Base-by-base conservation (phyloP, 35 echinoderm and acorn worm species). In the Stichopus chloronotus region DNA sequence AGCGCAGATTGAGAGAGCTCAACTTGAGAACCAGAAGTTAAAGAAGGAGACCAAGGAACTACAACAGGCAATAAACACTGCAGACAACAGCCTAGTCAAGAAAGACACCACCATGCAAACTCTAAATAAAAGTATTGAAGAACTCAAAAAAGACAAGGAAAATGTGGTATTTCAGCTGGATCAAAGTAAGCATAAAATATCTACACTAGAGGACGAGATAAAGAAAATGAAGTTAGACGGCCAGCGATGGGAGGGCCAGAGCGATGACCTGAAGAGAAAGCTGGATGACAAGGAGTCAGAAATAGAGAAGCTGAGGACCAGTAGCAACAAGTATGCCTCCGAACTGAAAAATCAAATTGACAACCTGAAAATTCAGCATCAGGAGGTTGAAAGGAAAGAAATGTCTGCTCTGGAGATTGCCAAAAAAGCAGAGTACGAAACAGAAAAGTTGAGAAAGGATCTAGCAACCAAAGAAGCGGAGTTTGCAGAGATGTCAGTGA, bases 61-160 rank as follows among this genome's bases (percentile, higher is more conserved):
- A 8, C 78, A 94, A 25, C 87, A 93, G 54, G 91, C 94, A 89
- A 79, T 90, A 9, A 84, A 93, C 56, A 65, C n/a, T 21, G 91
- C 93, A 22, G 94, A 94, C 11, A 93, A 93, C 19, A 94, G 84
- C 72, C 76, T 95, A 74, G 92, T 63, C 14, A 65, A 87, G 12
- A 93, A 98, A 58, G 94, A 98, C 11, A 65, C 90, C 22, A 83
- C 83, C 17, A 78, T 94, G 20, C 79, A 53, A 57, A n/a, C 91
- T 52, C 77, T 98, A 16, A 94, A 98, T 57, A 94, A 94, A 78
- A 94, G 68, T 53, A 86, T 95, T 13, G 79, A 86, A 11, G 94
- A 93, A 13, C 19, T 98, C 22, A 92, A 90, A 69, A 96, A 91
- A 58, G 97, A 98, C 59, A 95, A 94, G 59, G 94, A 96, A 52